A percentile compares a stretch with the other conserved stretches of the same genome.
Evolutionary conservation across 2,888 invertebrate species (phyloP).

Genomic region (Platycnemis pennipes): DNA sequence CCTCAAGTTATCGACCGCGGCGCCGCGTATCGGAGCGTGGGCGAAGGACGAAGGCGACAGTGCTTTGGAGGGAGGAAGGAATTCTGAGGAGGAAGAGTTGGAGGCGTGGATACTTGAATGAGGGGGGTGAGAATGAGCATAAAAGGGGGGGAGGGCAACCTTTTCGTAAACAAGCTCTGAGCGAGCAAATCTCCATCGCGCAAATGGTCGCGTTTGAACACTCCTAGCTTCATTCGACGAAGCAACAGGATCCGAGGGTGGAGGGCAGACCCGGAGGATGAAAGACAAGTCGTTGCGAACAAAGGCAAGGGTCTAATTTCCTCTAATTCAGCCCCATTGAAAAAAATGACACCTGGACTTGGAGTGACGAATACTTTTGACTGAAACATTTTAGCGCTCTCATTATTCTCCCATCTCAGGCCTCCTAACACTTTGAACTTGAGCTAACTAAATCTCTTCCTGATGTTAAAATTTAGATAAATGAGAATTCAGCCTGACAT

Average conservation of each 20-base stretch:
- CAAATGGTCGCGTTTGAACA: background rate
- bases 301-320: background rate
- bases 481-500: too few relatives aligned
- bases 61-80: background rate
- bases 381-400: background rate
- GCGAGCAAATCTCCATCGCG: background rate
- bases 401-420: background rate
- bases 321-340: background rate
- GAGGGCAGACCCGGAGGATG: background rate
- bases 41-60: background rate
- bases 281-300: background rate
- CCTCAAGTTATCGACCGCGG: constrained; percentile 31
- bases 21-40: constrained; percentile 39
- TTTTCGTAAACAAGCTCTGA: background rate
- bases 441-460: too few relatives aligned
- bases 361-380: background rate
- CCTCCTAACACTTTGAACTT: too few relatives aligned
- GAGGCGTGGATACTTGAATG: background rate
- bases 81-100: background rate
- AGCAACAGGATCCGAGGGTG: background rate
- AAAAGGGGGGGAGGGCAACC: background rate
- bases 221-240: background rate
- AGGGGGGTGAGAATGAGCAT: background rate
- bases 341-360: background rate
- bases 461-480: too few relatives aligned